These are phyloP conservation scores for Formica exsecta DNA, from an alignment of 1,140 invertebrate genomes.

Conservation along the genomic window DNA sequence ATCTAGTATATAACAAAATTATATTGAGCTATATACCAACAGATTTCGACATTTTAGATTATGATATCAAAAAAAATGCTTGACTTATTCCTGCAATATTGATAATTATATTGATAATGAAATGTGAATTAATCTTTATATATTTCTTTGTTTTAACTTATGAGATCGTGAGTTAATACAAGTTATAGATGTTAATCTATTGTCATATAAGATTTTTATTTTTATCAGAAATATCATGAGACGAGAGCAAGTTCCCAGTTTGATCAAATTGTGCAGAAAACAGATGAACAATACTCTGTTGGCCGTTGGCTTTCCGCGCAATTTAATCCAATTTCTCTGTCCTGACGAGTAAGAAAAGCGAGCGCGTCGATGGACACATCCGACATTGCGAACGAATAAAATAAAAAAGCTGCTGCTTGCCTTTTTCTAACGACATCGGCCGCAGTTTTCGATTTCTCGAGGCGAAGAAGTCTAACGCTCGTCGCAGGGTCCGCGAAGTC, in stretches of 20 bases:
- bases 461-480: constrained; percentile 85
- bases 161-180: neutral
- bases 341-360: constrained; percentile 51
- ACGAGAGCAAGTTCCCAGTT: constrained; percentile 16
- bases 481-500: constrained; percentile 83
- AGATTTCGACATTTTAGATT: neutral
- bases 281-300: constrained; percentile 43
- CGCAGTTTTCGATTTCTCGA: constrained; percentile 83
- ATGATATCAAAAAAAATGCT: neutral
- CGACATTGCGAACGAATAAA: constrained; percentile 73
- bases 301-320: constrained; percentile 9
- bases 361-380: constrained; percentile 55
- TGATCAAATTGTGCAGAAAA: constrained; percentile 50
- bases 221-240: neutral
- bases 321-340: constrained; percentile 51
- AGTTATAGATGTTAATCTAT: constrained; percentile 5
- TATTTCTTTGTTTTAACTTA: neutral
- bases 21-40: neutral
- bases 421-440: constrained; percentile 83
- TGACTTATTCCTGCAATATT: neutral
- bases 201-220: constrained; percentile 18
- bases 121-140: neutral
- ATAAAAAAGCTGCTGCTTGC: constrained; percentile 82
- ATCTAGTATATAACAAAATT: neutral
- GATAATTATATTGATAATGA: neutral